Base-by-base conservation (phyloP, 2,113 vertebrate species). In the Caracal caracal region DNA sequence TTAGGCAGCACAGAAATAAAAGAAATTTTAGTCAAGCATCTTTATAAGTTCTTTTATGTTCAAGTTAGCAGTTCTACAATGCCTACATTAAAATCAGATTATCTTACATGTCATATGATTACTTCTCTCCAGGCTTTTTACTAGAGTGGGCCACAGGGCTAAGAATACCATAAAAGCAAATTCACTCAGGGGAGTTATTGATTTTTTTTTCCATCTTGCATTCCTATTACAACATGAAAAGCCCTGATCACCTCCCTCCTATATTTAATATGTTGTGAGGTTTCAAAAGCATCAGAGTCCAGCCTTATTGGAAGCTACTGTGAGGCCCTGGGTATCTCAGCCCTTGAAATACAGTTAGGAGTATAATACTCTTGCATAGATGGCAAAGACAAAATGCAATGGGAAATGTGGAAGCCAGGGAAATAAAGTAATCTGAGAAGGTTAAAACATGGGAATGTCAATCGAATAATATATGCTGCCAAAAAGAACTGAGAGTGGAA, bases 1-100 rank as follows among this genome's bases (percentile, higher is more conserved):
- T 95, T 94, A 73, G 40, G 59, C 59, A 94, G 20, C 13, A 17
- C 85, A 35, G 51, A 95, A 96, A 81, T 95, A 95, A 93, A 95
- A 78, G n/a, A 53, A 61, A 82, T 93, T 95, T 97, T 86, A 93
- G 82, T 71, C 30, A 56, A 16, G 2, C 28, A 79, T 49, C 53
- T 28, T 92, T 70, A 80, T 70, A 95, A 71, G 4, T 85, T 91
- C n/a, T 92, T 94, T 90, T 33, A 47, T 82, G 5, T 93, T 73
- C 47, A 70, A 81, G 37, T 95, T 86, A 91, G 80, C 68, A 90
- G 24, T 94, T 93, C 11, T 20, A 4, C 20, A 81, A 13, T 90
- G 80, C n/a, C 40, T 93, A 92, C 28, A 30, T 90, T 94, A 93
- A 85, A 16, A 93, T 82, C 71, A 81, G 61, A 89, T 35, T 88